Percentiles rank a stretch among this genome's conserved stretches.
These are phyloP conservation scores for Ia io DNA, from an alignment of 2,113 vertebrate genomes.

Conservation along the genomic window DNA sequence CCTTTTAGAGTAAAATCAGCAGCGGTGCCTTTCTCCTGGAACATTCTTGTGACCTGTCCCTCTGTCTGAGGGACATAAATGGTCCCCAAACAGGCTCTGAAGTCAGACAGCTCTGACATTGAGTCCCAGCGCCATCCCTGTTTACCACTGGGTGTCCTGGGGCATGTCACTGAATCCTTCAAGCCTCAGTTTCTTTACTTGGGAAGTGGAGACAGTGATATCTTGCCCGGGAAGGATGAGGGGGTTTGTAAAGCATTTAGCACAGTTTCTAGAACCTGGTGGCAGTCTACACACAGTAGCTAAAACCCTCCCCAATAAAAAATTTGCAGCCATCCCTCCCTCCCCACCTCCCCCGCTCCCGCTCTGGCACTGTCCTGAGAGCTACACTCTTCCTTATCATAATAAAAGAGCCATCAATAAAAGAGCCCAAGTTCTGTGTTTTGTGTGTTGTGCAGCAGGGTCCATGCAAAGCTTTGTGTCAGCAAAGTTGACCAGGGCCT, in stretches of 20 bases:
- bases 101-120: background rate
- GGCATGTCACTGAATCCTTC: background rate
- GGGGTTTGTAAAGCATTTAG: background rate
- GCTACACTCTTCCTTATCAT: background rate
- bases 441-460: background rate
- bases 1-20: background rate
- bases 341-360: accelerated
- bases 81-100: background rate
- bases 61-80: background rate
- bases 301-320: background rate
- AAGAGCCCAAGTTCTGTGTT: background rate
- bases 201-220: background rate
- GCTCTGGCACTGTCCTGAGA: background rate
- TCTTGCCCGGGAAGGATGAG: background rate
- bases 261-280: background rate
- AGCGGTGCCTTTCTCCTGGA: background rate
- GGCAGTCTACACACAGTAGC: background rate
- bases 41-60: accelerated
- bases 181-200: background rate
- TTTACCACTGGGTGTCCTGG: background rate
- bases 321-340: background rate
- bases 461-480: background rate
- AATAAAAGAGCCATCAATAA: accelerated
- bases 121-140: background rate
- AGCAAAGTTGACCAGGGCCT: background rate